These are phyloP conservation scores for Steatornis caripensis DNA, from an alignment of 2,113 vertebrate genomes.

Conservation along the genomic window DNA sequence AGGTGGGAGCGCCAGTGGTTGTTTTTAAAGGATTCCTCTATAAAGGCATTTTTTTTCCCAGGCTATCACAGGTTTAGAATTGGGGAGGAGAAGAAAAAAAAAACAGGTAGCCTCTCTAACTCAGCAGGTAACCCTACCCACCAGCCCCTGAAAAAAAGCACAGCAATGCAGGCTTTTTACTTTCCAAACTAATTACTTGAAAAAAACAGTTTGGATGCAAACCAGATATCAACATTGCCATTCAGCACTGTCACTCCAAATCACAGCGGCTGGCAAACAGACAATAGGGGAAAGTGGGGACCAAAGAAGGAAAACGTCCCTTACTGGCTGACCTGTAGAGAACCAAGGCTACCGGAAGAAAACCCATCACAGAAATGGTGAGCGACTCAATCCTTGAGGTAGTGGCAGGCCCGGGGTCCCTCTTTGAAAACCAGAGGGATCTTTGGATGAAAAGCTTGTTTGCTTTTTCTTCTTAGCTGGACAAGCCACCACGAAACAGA, in stretches of 20 bases:
- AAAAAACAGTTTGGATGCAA: conserved; percentile 17
- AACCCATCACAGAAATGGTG: background rate
- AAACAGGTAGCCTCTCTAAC: conserved; percentile 14
- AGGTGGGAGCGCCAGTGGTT: background rate
- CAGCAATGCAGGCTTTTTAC: background rate
- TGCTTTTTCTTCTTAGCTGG: background rate
- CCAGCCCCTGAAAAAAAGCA: background rate
- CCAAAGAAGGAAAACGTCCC: background rate
- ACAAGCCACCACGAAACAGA: background rate
- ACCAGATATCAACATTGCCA: conserved; percentile 20
- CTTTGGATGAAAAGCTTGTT: background rate
- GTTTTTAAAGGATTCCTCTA: conserved; percentile 28
- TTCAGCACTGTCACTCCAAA: background rate
- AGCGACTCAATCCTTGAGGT: background rate
- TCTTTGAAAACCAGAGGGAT: background rate
- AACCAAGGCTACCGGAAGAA: background rate
- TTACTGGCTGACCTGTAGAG: background rate
- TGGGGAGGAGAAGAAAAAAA: background rate
- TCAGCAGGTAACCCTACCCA: conserved; percentile 42
- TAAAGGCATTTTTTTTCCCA: conserved; percentile 23
- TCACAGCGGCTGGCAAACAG: background rate
- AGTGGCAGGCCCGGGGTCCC: fast-evolving
- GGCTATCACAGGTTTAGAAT: conserved; percentile 31
- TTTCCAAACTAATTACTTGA: conserved; percentile 41
- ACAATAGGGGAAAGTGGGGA: background rate